Conservation (phyloP, 2,888 invertebrate species). For the Nomada ruficornis region DNA sequence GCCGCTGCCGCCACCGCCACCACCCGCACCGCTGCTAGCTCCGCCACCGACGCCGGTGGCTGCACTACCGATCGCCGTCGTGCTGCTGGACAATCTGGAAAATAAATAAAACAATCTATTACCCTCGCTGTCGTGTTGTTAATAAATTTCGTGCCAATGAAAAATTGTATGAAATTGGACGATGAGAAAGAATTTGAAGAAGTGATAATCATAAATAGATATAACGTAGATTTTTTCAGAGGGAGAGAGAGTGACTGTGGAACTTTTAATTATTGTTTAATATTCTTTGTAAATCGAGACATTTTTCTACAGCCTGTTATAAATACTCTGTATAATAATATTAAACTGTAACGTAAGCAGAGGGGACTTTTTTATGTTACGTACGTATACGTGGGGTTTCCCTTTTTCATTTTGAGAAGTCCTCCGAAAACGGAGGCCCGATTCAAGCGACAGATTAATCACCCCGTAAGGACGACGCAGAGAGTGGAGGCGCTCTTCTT, state of each 20-base stretch:
- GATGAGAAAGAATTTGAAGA: neutral
- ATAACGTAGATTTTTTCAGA: too few species aligned
- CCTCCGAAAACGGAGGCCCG: slow-evolving; percentile 27
- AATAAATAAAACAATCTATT: neutral
- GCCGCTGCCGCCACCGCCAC: slow-evolving; percentile 77
- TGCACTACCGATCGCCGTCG: slow-evolving; percentile 79
- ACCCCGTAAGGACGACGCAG: slow-evolving; percentile 44
- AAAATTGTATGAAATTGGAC: too few species aligned
- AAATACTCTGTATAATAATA: too few species aligned
- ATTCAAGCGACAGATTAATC: slow-evolving; percentile 50
- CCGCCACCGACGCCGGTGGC: slow-evolving; percentile 83
- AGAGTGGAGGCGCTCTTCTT: slow-evolving; percentile 40
- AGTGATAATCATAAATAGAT: neutral
- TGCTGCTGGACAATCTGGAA: slow-evolving; percentile 80
- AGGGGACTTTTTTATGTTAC: too few species aligned
- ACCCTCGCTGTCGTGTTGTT: too few species aligned
- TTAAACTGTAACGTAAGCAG: too few species aligned
- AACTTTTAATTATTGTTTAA: too few species aligned
- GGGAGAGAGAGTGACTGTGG: too few species aligned
- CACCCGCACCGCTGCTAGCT: slow-evolving; percentile 68
- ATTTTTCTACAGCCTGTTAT: too few species aligned
- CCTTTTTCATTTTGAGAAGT: neutral
- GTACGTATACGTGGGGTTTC: too few species aligned
- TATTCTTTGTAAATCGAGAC: too few species aligned
- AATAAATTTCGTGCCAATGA: too few species aligned